Base-by-base conservation (phyloP, 2,113 vertebrate genomes). In the Archocentrus centrarchus region DNA sequence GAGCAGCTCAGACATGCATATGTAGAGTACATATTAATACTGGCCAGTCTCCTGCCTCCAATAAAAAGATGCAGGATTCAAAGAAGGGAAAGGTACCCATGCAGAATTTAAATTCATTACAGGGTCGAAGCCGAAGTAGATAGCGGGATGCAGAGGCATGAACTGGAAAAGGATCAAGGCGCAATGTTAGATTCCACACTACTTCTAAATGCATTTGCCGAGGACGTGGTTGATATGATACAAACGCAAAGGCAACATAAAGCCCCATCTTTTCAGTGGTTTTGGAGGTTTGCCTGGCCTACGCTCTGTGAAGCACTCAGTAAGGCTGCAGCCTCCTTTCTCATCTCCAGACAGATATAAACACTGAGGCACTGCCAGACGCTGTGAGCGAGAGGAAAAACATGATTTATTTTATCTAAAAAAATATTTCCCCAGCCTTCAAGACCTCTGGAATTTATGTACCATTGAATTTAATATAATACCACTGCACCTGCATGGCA, bases 261-360 rank as follows among this genome's bases (percentile, higher is more conserved):
- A 88, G 92, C 44, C 64, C n/a, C 60, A 47, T 89, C 59, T 81
- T 82, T 81, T 76, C 50, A 75, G 30, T 64, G 41, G 70, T 80
- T 87, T 70, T 88, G 77, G 79, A 80, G 55, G 64, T 66, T 22
- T 86, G 86, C 60, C 60, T 82, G 68, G 77, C 68, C 47, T 68
- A 58, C 82, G 79, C 75, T 86, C 83, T 81, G 66, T 70, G 83
- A 80, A 88, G 84, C 81, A 59, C 77, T 84, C 75, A 77, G 64
- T 30, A 60, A 79, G 50, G 20, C 81, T 73, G 53, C 62, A 61
- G 70, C 66, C 58, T 60, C n/a, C 10, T 59, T 57, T 82, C 64
- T 83, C n/a, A 58, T 87, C 77, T 92, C 63, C 37, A 83, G 60
- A 88, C 59, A 32, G 83, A 90, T 85, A 85, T 75, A 85, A 82